These are phyloP conservation scores for Mnemiopsis leidyi DNA, from an alignment of 37 sponge, comb jelly and placozoan species.

Conservation along the genomic window DNA sequence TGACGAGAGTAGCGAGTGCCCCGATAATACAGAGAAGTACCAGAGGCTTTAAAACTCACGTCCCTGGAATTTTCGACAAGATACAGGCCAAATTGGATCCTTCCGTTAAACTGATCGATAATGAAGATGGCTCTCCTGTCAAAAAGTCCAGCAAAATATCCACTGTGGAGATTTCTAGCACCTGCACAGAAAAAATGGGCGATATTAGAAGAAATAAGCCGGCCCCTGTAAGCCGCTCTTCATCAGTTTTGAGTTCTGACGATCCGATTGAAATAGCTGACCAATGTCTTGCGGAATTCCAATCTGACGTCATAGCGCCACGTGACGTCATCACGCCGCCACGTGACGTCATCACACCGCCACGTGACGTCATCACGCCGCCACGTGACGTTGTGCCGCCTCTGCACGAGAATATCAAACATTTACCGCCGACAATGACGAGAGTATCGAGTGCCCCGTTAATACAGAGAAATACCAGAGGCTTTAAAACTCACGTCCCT, in stretches of 20 bases:
- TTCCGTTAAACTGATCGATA: neutral
- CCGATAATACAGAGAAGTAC: neutral
- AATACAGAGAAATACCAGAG: neutral
- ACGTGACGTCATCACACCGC: neutral
- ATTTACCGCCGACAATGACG: neutral
- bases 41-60: neutral
- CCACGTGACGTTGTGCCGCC: neutral
- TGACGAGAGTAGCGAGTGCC: neutral
- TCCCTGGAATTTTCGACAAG: constrained; percentile 12
- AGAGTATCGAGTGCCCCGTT: neutral
- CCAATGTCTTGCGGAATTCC: neutral
- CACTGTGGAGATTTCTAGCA: too few relatives aligned
- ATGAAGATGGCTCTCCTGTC: neutral
- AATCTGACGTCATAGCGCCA: neutral
- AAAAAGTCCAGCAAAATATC: neutral
- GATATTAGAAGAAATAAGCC: neutral
- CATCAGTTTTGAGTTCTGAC: constrained; percentile 2
- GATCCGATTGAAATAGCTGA: constrained; percentile 5
- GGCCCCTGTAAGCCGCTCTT: neutral
- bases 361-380: neutral
- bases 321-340: neutral
- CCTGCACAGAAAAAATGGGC: too few relatives aligned
- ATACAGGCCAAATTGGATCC: neutral
- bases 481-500: neutral
- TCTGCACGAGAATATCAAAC: neutral